Evolutionary conservation across 2,888 invertebrate species (phyloP).

Genomic region (Cerastis leucographa): DNA sequence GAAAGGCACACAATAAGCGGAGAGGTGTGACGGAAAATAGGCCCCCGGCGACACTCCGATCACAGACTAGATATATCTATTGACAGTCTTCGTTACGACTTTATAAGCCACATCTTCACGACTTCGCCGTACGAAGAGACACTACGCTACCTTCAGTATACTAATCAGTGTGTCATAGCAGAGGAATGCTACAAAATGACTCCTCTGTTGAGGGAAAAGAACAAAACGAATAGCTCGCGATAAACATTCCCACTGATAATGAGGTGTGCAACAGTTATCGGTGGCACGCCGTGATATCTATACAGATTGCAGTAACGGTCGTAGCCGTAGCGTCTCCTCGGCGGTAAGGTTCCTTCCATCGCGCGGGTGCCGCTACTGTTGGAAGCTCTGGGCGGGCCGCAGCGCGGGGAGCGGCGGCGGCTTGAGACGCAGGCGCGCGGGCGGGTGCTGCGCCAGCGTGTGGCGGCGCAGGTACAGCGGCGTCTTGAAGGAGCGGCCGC

Average conservation of each 20-base stretch:
- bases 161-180: conserved; percentile 25
- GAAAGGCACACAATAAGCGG: conserved; percentile 90
- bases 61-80: conserved; percentile 90
- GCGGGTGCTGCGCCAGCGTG: conserved; percentile 93
- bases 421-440: conserved; percentile 78
- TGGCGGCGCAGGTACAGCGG: conserved; percentile 94
- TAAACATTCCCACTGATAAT: conserved; percentile 43
- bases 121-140: conserved; percentile 76
- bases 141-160: conserved; percentile 67
- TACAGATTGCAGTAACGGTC: conserved; percentile 27
- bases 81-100: conserved; percentile 87
- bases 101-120: conserved; percentile 83
- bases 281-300: conserved; percentile 20
- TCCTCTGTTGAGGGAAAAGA: conserved; percentile 25
- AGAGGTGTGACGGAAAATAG: conserved; percentile 88
- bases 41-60: conserved; percentile 90
- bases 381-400: conserved; percentile 80
- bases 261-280: conserved; percentile 34
- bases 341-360: conserved; percentile 54
- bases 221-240: conserved; percentile 32
- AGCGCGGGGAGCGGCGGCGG: conserved; percentile 82
- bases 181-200: conserved; percentile 14
- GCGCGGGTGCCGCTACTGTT: conserved; percentile 73
- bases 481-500: conserved; percentile 94
- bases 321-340: conserved; percentile 52